A percentile compares a stretch with the other conserved stretches of the same genome.
Evolutionary conservation across 1,140 invertebrate species (phyloP).

Genomic region (Ptiloglossa arizonensis): DNA sequence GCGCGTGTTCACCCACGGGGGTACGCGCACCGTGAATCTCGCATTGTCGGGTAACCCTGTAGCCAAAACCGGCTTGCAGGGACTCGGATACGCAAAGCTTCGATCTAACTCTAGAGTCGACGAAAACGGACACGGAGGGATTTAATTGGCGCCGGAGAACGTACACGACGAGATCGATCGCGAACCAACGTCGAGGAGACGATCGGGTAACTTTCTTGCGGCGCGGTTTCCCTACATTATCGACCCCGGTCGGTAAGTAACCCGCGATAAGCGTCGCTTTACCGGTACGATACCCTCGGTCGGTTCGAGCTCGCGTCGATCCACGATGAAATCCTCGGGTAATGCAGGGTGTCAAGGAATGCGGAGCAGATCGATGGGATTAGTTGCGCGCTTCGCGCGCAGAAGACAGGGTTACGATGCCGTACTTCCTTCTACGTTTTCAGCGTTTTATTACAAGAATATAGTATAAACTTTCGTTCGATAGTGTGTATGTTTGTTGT

Average conservation of each 20-base stretch:
- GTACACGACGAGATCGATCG: background rate
- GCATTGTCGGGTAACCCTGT: no score
- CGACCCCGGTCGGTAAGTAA: background rate
- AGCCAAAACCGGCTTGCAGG: background rate
- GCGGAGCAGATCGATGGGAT: constrained; percentile 16
- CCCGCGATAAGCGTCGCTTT: no score
- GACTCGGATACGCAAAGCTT: background rate
- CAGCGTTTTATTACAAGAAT: constrained; percentile 81
- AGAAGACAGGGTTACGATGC: constrained; percentile 25
- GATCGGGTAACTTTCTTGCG: background rate
- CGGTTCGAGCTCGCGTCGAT: no score
- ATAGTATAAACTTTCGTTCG: constrained; percentile 80
- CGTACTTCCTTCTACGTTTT: constrained; percentile 54
- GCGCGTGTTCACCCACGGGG: no score
- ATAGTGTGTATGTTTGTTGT: constrained; percentile 41
- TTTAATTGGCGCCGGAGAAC: background rate
- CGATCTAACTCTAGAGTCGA: no score
- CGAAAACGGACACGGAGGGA: background rate
- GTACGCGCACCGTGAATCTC: no score
- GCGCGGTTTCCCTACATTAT: background rate
- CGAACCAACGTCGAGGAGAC: no score
- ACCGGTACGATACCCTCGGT: no score
- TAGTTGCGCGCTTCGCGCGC: background rate
- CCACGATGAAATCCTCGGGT: no score
- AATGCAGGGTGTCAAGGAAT: background rate